Evolutionary conservation across 2,797 vertebrate genomes (phyloP).

Genomic region (Coracias cyanogaster): DNA sequence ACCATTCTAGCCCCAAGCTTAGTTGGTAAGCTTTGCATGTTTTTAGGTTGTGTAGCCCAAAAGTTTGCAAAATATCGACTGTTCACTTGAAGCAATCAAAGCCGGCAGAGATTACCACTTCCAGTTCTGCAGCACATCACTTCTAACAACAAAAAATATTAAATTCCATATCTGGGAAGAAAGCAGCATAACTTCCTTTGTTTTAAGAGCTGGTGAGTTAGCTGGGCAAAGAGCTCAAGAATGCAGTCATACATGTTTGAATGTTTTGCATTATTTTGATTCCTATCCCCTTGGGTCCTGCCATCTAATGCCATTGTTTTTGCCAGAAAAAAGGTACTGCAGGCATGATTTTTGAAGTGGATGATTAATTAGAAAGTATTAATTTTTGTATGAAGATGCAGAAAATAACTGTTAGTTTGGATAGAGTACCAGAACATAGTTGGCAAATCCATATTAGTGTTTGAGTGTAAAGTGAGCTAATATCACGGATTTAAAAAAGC

Average conservation of each 20-base stretch:
- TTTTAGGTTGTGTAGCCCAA: not conserved
- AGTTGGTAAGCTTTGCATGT: not conserved
- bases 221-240: not conserved
- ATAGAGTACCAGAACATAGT: not conserved
- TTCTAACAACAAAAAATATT: not conserved
- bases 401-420: not conserved
- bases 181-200: not conserved
- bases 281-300: not conserved
- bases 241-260: not conserved
- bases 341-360: not conserved
- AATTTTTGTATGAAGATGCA: not conserved
- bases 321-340: not conserved
- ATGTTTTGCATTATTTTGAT: slow-evolving; percentile 16
- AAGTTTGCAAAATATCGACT: not conserved
- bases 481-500: not conserved
- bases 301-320: not conserved
- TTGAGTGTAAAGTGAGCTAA: not conserved
- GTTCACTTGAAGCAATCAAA: not conserved
- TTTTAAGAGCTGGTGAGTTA: not conserved
- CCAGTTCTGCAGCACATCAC: not conserved
- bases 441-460: not conserved
- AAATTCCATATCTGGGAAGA: not conserved
- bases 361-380: not conserved
- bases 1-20: not conserved
- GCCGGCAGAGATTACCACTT: not conserved